Evolutionary conservation across 2,888 invertebrate species (phyloP), one percentile per base, ranked within the genome.

Genomic region (Hydriomena furcata): DNA sequence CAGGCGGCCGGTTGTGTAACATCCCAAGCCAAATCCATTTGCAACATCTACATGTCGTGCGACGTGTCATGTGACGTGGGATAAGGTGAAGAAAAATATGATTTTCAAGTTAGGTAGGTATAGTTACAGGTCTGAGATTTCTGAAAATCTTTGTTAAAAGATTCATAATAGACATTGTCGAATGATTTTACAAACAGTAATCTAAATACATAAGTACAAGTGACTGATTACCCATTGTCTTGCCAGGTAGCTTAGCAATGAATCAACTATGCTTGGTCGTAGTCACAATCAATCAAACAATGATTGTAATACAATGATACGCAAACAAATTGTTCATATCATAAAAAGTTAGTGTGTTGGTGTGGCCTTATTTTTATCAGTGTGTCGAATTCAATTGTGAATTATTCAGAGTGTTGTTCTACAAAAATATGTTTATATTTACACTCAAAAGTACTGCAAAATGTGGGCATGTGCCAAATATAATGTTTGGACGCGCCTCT

Each of bases 161-260:
- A 5, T 10, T 13, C 7, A 11, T 31, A 21, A 2, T 5, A 20
- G 8, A 20, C 10, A 11, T 10, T 23, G 21, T 36, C 7, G 7
- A 47, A 46, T 35, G 13, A 21, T 32, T 13, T 20, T 6, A 37
- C 34, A 35, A 43, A 52, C 23, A 11, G 42, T 45, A 43, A 34
- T 20, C 34, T 23, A 23, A 30, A 52, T 37, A 21, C 21, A 37
- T 45, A 40, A 30, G 31, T 46, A 52, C 17, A 37, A 30, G 34
- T 50, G 46, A 56, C 23, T 36, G 52, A 50, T 53, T 56, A 42
- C 50, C 52, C 27, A 53, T 56, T 56, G 52, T 56, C 47, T 53
- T 36, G 46, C 34, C 37, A 46, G 52, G 47, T 40, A 47, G 52
- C 56, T 47, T 31, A 11, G 5, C 44, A 44, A 56, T 56, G 52